A percentile compares a stretch with the other conserved stretches of the same genome.
Evolutionary conservation across 2,113 vertebrate species (phyloP).

Genomic region (Salminus brasiliensis): DNA sequence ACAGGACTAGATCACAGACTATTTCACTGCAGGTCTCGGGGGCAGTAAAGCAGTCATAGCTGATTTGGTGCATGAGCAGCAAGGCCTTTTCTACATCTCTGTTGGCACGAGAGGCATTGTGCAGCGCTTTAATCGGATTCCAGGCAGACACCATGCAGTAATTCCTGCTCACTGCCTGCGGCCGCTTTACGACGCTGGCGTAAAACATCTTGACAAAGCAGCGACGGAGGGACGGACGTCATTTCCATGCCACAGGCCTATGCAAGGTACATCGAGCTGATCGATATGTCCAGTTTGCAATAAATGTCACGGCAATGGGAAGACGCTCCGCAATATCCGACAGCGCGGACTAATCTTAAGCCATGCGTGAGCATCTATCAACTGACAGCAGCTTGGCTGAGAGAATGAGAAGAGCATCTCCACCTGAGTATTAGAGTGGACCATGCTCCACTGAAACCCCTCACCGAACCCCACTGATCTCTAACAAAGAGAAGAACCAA

Average conservation of each 20-base stretch:
- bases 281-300: constrained; percentile 26
- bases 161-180: constrained; percentile 38
- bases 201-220: constrained; percentile 51
- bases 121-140: constrained; percentile 14
- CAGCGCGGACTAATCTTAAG: constrained; percentile 29
- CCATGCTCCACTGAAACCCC: not conserved
- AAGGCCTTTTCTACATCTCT: constrained; percentile 3
- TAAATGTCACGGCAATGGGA: constrained; percentile 41
- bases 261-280: constrained; percentile 21
- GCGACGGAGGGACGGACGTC: constrained; percentile 10
- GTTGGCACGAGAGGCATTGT: not conserved
- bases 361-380: constrained; percentile 23
- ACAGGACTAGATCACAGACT: constrained; percentile 6
- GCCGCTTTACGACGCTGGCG: constrained; percentile 24
- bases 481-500: too few species aligned
- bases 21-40: constrained; percentile 26
- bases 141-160: constrained; percentile 22
- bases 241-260: constrained; percentile 5
- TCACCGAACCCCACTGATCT: too few species aligned
- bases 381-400: constrained; percentile 28
- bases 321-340: constrained; percentile 7
- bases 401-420: not conserved
- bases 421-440: not conserved
- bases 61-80: constrained; percentile 34
- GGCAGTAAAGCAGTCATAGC: constrained; percentile 23